Percentiles rank a stretch among this genome's conserved stretches.
Evolutionary conservation across 2,888 invertebrate species (phyloP).

Genomic region (Stomorhina lunata): DNA sequence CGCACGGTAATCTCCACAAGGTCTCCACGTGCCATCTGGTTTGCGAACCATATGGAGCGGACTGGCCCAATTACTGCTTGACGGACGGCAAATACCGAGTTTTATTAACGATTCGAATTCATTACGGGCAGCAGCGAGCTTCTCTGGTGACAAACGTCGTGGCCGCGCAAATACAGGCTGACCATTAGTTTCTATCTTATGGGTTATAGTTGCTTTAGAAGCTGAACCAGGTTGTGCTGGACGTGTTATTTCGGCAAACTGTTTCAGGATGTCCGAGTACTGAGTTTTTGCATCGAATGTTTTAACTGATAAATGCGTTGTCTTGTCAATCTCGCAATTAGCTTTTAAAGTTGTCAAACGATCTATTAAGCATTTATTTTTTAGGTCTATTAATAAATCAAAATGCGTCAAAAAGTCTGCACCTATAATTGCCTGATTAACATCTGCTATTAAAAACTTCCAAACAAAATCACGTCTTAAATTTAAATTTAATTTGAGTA

Average conservation of each 20-base stretch:
- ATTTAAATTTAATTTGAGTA: conserved; percentile 17
- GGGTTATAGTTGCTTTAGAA: conserved; percentile 15
- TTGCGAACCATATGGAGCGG: conserved; percentile 74
- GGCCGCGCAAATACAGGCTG: conserved; percentile 49
- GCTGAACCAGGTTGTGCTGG: conserved; percentile 3
- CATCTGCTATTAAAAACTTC: conserved; percentile 26
- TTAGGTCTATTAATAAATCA: conserved; percentile 31
- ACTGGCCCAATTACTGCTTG: conserved; percentile 76
- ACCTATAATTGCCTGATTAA: conserved; percentile 12
- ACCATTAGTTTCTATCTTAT: conserved; percentile 19
- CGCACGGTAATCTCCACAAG: conserved; percentile 70
- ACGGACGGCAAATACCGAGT: conserved; percentile 77
- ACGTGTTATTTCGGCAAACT: conserved; percentile 35
- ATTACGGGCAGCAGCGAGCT: conserved; percentile 59
- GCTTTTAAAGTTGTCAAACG: conserved; percentile 3
- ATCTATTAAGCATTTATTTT: conserved; percentile 16
- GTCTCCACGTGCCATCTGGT: conserved; percentile 46
- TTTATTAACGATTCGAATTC: conserved; percentile 67
- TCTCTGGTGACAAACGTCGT: conserved; percentile 71
- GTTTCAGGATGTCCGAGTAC: conserved; percentile 13
- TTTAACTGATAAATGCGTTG: conserved; percentile 2
- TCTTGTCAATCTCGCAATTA: conserved; percentile 13
- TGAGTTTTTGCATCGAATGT: conserved; percentile 7
- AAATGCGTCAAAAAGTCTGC: conserved; percentile 2
- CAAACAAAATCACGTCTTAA: conserved; percentile 32